These are phyloP conservation scores for Nipponia nippon DNA, from an alignment of 2,113 vertebrate genomes.

Conservation along the genomic window DNA sequence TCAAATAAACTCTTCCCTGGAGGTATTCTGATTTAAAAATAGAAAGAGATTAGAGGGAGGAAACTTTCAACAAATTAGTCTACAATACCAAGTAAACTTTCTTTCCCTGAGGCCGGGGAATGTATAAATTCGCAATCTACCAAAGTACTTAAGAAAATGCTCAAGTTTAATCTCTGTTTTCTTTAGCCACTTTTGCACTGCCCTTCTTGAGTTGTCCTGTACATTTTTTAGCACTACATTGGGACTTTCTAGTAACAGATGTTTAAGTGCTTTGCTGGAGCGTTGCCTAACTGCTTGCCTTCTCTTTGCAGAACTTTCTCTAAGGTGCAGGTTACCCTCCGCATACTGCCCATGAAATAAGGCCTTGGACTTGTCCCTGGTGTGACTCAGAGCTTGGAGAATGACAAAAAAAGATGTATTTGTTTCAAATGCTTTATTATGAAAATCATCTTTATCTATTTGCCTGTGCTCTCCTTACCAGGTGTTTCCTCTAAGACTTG, in stretches of 20 bases:
- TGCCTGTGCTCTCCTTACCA: not conserved
- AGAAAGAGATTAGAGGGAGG: not conserved
- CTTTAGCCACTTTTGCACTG: not conserved
- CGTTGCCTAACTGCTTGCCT: not conserved
- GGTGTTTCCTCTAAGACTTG: not conserved
- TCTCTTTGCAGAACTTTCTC: not conserved
- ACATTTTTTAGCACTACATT: not conserved
- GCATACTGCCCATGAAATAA: not conserved
- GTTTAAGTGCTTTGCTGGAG: slow-evolving; percentile 34
- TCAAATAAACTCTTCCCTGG: slow-evolving; percentile 81
- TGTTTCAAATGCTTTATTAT: not conserved
- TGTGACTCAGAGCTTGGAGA: not conserved
- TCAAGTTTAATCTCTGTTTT: not conserved
- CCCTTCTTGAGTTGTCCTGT: not conserved
- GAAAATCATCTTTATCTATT: not conserved
- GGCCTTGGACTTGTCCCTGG: not conserved
- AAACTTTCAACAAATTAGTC: not conserved
- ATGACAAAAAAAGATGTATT: not conserved
- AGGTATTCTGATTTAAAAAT: slow-evolving; percentile 71
- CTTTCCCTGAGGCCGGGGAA: not conserved
- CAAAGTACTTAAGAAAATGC: not conserved
- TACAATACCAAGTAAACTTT: not conserved
- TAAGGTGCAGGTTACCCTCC: not conserved
- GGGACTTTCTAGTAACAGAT: not conserved
- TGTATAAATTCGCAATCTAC: not conserved